Conservation (phyloP, 1,140 invertebrate genomes). For the Dolichoris vasculosae region DNA sequence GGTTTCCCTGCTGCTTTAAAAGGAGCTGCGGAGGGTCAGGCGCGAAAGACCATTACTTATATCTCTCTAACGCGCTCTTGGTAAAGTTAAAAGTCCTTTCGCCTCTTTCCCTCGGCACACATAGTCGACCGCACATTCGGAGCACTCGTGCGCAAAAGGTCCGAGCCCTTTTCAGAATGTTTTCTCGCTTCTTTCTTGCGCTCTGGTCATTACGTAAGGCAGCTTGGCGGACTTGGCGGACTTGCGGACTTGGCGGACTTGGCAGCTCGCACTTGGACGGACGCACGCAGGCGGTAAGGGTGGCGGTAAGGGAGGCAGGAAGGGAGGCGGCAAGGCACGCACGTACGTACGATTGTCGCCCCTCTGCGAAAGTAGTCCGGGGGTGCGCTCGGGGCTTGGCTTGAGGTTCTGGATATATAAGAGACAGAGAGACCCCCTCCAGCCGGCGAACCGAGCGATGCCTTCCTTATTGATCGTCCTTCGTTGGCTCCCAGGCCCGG, state of each 20-base stretch:
- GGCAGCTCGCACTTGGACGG: too few species aligned
- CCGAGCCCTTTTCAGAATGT: slow-evolving; percentile 69
- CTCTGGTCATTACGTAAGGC: slow-evolving; percentile 66
- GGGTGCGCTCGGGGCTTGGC: slow-evolving; percentile 64
- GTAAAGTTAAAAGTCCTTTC: slow-evolving; percentile 10
- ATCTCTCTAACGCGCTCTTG: not conserved
- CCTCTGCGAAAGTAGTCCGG: not conserved
- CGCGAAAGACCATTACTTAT: slow-evolving; percentile 38
- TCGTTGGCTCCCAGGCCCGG: slow-evolving; percentile 63
- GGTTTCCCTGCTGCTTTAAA: not conserved
- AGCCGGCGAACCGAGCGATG: slow-evolving; percentile 56
- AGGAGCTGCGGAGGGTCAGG: not conserved
- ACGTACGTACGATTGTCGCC: not conserved
- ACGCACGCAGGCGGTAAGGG: too few species aligned
- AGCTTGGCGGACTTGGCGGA: too few species aligned
- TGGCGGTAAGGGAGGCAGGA: too few species aligned
- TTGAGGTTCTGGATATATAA: slow-evolving; percentile 64
- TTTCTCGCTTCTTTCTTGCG: slow-evolving; percentile 75
- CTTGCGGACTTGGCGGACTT: too few species aligned
- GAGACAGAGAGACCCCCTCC: slow-evolving; percentile 65
- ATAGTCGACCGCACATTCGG: too few species aligned
- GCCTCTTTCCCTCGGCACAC: slow-evolving; percentile 36
- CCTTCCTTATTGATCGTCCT: slow-evolving; percentile 75
- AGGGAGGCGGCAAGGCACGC: slow-evolving; percentile 50
- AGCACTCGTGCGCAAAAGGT: not conserved